A percentile compares a stretch with the other conserved stretches of the same genome.
phyloP scores from a whole-genome alignment of 2,113 vertebrate species.

The Cranoglanis bouderius region DNA sequence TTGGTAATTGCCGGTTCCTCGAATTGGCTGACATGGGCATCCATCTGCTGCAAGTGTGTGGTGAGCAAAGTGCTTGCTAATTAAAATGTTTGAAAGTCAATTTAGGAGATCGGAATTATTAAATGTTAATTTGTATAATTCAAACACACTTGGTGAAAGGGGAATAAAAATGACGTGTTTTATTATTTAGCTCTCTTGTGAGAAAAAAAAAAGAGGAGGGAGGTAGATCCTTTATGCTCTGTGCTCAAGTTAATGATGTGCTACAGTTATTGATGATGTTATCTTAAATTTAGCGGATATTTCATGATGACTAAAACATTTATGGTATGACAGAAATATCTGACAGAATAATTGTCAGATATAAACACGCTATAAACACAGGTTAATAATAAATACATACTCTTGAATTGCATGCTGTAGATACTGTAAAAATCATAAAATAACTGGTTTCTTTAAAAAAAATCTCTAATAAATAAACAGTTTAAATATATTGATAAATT shows the following conservation, averaged over 20 bases:
- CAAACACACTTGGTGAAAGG: conserved; percentile 53
- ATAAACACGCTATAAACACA: no score
- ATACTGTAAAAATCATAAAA: conserved; percentile 17
- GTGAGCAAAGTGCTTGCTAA: conserved; percentile 68
- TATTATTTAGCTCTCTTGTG: conserved; percentile 53
- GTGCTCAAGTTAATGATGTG: conserved; percentile 73
- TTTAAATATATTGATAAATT: neutral
- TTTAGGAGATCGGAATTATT: conserved; percentile 70
- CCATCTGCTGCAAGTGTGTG: conserved; percentile 69
- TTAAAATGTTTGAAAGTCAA: conserved; percentile 74
- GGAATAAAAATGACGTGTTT: conserved; percentile 41
- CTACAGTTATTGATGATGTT: conserved; percentile 72
- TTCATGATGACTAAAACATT: conserved; percentile 69
- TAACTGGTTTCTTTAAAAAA: neutral
- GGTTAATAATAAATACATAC: conserved; percentile 61
- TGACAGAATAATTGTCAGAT: conserved; percentile 46
- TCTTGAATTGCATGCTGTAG: conserved; percentile 55
- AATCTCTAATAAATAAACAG: neutral
- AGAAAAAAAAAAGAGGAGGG: conserved; percentile 22
- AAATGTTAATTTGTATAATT: conserved; percentile 69
- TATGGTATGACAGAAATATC: conserved; percentile 63
- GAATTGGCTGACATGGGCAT: conserved; percentile 70
- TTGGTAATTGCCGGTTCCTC: conserved; percentile 66
- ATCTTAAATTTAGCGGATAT: conserved; percentile 75
- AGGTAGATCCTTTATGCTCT: conserved; percentile 69